These are phyloP conservation scores for Acrocephalus scirpaceus DNA, from an alignment of 2,797 vertebrate genomes.

Conservation along the genomic window DNA sequence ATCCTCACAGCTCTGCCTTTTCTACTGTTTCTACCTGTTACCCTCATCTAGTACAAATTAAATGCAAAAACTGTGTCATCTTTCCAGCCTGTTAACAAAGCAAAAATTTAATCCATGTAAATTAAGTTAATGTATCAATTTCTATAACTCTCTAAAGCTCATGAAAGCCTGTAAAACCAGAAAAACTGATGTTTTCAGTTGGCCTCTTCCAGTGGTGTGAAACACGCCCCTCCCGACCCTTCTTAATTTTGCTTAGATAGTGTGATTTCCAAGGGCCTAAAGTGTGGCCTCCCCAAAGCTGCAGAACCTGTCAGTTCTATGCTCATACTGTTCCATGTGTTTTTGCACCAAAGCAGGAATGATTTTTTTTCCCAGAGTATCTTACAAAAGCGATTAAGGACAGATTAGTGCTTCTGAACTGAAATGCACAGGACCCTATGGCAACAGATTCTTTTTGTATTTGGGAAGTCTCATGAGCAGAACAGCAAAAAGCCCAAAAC, in stretches of 20 bases:
- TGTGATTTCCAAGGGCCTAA: neutral
- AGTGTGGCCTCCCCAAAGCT: neutral
- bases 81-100: neutral
- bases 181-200: neutral
- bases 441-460: neutral
- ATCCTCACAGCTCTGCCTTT: neutral
- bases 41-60: neutral
- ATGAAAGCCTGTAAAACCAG: neutral
- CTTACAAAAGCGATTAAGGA: neutral
- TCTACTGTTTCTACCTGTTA: neutral
- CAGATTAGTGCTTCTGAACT: neutral
- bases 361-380: neutral
- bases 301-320: neutral
- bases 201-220: neutral
- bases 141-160: neutral
- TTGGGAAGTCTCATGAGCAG: neutral
- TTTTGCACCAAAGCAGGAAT: neutral
- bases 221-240: neutral
- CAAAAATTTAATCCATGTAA: neutral
- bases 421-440: neutral
- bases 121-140: neutral
- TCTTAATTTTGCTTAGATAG: neutral
- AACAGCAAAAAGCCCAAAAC: neutral
- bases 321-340: neutral
- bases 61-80: neutral